Evolutionary conservation across 2,888 invertebrate genomes (phyloP).

Genomic region (Ceriagrion tenellum): DNA sequence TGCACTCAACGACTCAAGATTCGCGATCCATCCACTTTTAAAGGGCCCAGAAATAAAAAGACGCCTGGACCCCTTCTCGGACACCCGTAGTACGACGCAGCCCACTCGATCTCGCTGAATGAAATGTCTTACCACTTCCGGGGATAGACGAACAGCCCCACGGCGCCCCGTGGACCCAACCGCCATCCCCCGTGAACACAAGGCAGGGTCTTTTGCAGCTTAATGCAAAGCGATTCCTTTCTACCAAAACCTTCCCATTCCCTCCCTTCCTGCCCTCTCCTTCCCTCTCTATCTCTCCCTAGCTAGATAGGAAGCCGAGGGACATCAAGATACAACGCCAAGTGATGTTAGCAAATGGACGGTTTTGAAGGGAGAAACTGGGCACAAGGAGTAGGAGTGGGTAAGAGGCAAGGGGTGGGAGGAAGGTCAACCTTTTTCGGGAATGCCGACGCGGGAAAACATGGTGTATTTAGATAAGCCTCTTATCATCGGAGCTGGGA

Average conservation of each 20-base stretch:
- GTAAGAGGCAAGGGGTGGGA: too few relatives aligned
- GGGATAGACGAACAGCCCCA: background rate
- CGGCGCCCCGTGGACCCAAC: too few relatives aligned
- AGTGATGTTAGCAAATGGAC: background rate
- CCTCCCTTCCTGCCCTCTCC: background rate
- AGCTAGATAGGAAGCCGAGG: background rate
- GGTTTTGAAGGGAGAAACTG: background rate
- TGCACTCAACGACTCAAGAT: too few relatives aligned
- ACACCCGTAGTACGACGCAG: background rate
- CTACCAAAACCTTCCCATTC: too few relatives aligned
- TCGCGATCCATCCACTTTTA: background rate
- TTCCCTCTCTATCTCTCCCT: background rate
- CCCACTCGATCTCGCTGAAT: background rate
- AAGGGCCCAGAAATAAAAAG: background rate
- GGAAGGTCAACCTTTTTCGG: background rate
- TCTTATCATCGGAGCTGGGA: background rate
- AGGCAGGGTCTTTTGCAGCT: background rate
- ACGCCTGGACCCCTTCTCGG: background rate
- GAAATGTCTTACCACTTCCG: background rate
- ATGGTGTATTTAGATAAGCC: conserved; percentile 33
- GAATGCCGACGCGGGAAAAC: background rate
- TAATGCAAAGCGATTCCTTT: conserved; percentile 45
- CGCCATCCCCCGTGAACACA: conserved; percentile 8
- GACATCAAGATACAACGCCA: background rate
- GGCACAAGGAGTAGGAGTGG: background rate